Base-by-base conservation (phyloP, 2,797 vertebrate species). In the Pterois miles region DNA sequence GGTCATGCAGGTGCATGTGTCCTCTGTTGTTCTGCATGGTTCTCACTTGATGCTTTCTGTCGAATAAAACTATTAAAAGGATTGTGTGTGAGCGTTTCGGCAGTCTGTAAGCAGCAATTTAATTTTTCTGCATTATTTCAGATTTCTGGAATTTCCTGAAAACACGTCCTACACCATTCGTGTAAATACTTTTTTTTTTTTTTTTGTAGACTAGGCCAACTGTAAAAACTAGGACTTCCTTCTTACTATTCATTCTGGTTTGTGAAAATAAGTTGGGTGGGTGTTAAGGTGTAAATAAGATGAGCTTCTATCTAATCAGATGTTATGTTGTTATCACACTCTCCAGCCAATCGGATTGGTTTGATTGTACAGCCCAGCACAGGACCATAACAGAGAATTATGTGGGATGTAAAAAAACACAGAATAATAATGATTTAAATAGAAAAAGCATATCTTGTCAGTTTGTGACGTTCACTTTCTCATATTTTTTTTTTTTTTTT, bases 1-100 rank as follows among this genome's bases (percentile, higher is more conserved):
- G 65, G 31, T 8, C n/a, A 16, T 74, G 74, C 83, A 78, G 71
- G 71, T 82, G 83, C 79, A 67, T 48, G 33, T 56, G 27, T 68
- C 18, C 46, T 59, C 27, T 34, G 33, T 60, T 56, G 2, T 12
- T 50, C 13, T 66, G 34, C 63, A 74, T 81, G 27, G 48, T 53
- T 75, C 8, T 59, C 34, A 16, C 25, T 71, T 52, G 25, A 64
- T 14, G n/a, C 22, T 68, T 20, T 72, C 27, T 25, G 31, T 54
- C 23, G 16, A 69, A 73, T 50, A 29, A 10, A 48, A 48, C 46
- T n/a, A 48, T 46, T 46, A 46, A 43, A 46, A 46, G 18, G 20
- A 46, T 46, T 20, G 2, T 23, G 50, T 59, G 27, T 20, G 27
- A 20, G 56, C 31, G 16, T 2, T 18, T 29, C 29, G 27, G 20